Evolutionary conservation across 2,888 invertebrate genomes (phyloP).

Genomic region (Chalcis sispes): DNA sequence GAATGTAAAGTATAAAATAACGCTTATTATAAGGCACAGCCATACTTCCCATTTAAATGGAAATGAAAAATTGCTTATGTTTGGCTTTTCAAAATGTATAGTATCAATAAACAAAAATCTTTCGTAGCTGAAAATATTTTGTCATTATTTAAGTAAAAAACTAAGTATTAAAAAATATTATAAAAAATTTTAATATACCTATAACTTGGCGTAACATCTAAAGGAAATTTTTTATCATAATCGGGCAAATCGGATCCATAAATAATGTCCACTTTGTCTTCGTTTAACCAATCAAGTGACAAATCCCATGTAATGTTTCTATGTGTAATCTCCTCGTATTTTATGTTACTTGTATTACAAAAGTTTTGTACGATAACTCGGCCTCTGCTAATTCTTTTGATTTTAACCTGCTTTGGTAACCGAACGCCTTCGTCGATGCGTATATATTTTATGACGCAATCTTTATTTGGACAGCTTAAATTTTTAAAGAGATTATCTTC

Average conservation of each 20-base stretch:
- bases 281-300: neutral
- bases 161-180: no score
- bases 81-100: neutral
- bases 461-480: neutral
- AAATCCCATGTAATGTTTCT: neutral
- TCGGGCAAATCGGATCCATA: constrained; percentile 6
- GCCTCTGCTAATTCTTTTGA: constrained; percentile 1
- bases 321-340: neutral
- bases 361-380: neutral
- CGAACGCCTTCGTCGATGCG: neutral
- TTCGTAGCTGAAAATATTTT: neutral
- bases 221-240: neutral
- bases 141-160: no score
- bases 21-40: neutral
- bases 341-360: neutral
- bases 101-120: neutral
- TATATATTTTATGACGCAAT: neutral
- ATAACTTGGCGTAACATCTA: neutral
- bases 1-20: neutral
- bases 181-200: constrained; percentile 6
- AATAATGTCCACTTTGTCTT: constrained; percentile 1
- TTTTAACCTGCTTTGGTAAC: neutral
- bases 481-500: neutral
- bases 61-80: neutral
- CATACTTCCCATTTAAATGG: constrained; percentile 2